These are phyloP conservation scores for Avahi laniger DNA, from an alignment of 2,797 vertebrate genomes.

Conservation along the genomic window DNA sequence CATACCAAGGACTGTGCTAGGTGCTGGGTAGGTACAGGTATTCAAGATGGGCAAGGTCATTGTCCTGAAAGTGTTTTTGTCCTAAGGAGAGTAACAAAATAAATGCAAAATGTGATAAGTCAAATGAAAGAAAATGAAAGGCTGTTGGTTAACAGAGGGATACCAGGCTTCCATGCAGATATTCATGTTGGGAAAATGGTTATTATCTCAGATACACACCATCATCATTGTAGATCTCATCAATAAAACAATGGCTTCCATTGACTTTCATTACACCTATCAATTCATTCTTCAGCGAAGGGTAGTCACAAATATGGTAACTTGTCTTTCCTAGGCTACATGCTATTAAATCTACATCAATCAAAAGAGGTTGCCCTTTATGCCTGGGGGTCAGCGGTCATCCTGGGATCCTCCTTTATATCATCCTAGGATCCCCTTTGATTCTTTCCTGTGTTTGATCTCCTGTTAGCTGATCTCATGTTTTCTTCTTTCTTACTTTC, in stretches of 20 bases:
- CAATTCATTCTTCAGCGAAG: not conserved
- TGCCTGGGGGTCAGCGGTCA: not conserved
- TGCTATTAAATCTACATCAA: not conserved
- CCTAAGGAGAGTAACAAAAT: not conserved
- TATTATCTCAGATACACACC: not conserved
- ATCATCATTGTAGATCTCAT: not conserved
- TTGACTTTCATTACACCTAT: not conserved
- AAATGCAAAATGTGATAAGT: not conserved
- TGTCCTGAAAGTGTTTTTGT: not conserved
- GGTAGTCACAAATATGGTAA: not conserved
- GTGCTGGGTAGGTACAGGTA: not conserved
- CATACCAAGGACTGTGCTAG: not conserved
- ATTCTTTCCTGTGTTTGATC: not conserved
- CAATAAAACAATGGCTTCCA: not conserved
- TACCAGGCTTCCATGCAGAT: not conserved
- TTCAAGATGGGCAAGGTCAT: not conserved
- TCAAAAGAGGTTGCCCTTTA: not conserved
- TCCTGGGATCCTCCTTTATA: not conserved
- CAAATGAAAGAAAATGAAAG: not conserved
- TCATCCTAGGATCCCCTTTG: not conserved
- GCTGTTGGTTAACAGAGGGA: not conserved
- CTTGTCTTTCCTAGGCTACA: not conserved
- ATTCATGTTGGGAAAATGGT: not conserved
- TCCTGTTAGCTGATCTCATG: not conserved
- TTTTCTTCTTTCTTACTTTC: not conserved